Percentiles rank a stretch among this genome's conserved stretches.
Evolutionary conservation across 2,113 vertebrate genomes (phyloP).

Genomic region (Chrysemys picta): DNA sequence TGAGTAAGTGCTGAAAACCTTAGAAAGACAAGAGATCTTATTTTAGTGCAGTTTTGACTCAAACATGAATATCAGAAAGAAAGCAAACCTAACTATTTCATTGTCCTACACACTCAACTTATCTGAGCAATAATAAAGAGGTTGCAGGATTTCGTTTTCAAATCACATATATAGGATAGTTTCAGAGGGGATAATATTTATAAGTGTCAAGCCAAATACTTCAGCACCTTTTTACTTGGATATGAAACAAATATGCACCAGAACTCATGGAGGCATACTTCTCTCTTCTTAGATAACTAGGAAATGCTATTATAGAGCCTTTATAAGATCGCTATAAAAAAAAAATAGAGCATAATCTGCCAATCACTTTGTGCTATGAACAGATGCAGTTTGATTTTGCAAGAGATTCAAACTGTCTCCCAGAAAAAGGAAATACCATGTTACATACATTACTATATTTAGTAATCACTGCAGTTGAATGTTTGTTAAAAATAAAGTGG

Average conservation of each 20-base stretch:
- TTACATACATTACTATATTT: slow-evolving; percentile 64
- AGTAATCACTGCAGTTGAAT: slow-evolving; percentile 45
- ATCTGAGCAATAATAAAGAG: neutral
- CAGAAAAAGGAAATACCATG: slow-evolving; percentile 70
- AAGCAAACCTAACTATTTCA: neutral
- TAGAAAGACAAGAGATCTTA: neutral
- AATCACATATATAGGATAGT: neutral
- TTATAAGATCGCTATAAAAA: neutral
- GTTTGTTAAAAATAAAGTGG: slow-evolving; percentile 29
- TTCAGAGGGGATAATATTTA: neutral
- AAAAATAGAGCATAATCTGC: slow-evolving; percentile 23
- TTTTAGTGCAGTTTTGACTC: neutral
- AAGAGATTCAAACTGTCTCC: slow-evolving; percentile 48
- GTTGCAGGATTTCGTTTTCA: neutral
- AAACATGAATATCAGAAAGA: neutral
- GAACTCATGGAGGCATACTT: neutral
- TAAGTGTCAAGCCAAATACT: neutral
- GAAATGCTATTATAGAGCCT: neutral
- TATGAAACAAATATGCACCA: slow-evolving; percentile 8
- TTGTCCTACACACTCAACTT: neutral
- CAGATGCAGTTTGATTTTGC: slow-evolving; percentile 41
- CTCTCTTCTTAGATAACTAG: neutral
- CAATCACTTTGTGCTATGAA: slow-evolving; percentile 30
- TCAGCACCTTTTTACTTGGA: neutral
- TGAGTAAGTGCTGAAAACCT: slow-evolving; percentile 92